Evolutionary conservation across 2,797 vertebrate genomes (phyloP).

Genomic region (Anas flavirostris): DNA sequence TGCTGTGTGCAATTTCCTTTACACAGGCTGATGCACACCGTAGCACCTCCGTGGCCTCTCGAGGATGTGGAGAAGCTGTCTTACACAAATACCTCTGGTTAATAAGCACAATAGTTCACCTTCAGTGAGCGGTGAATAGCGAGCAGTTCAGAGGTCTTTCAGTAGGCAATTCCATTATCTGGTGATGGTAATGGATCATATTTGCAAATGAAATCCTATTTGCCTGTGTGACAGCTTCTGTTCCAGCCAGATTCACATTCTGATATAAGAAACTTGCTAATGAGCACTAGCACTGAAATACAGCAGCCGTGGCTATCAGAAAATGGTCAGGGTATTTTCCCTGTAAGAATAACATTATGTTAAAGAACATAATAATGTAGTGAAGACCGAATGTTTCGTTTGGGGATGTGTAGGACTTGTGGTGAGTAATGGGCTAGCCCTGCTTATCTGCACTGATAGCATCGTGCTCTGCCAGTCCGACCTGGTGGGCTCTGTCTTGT

Average conservation of each 20-base stretch:
- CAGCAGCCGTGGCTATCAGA: neutral
- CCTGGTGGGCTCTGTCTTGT: accelerated
- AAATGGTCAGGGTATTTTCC: neutral
- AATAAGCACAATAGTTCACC: neutral
- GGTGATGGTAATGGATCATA: neutral
- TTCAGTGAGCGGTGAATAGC: neutral
- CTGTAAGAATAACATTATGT: neutral
- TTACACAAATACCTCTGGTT: neutral
- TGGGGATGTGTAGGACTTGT: neutral
- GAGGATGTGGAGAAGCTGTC: neutral
- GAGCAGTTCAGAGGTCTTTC: neutral
- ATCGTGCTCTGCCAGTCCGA: neutral
- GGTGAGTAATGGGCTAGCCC: neutral
- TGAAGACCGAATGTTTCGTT: neutral
- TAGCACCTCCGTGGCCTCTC: neutral
- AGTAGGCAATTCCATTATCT: constrained; percentile 10
- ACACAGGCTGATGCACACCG: neutral
- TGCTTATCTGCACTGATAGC: neutral
- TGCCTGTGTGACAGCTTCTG: neutral
- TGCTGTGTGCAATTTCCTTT: neutral
- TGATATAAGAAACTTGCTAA: neutral
- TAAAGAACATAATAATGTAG: neutral
- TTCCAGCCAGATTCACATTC: neutral
- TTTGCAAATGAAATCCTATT: neutral
- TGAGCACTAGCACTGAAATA: neutral